Conservation (phyloP, 1,140 invertebrate species). For the Papilio aristodemus region DNA sequence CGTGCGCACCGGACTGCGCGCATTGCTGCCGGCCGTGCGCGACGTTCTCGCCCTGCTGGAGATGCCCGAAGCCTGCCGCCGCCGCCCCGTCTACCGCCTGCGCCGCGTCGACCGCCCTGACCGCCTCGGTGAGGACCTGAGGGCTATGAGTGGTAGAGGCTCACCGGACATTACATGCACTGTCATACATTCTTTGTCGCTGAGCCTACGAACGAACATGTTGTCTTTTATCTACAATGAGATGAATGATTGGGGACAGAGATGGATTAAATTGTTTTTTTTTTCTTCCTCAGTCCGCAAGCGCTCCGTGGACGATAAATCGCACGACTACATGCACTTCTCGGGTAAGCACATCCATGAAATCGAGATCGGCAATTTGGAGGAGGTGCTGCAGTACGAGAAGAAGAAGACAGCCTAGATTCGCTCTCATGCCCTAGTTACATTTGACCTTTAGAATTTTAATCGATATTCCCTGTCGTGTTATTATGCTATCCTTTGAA, state of each 20-base stretch:
- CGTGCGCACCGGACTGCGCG: constrained; percentile 88
- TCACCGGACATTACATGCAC: too few species aligned
- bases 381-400: constrained; percentile 75
- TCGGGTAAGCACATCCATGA: constrained; percentile 87
- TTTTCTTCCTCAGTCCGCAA: constrained; percentile 84
- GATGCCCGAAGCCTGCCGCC: constrained; percentile 85
- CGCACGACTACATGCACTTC: constrained; percentile 86
- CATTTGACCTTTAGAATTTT: neutral
- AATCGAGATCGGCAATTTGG: constrained; percentile 86
- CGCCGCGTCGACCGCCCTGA: constrained; percentile 80
- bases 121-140: constrained; percentile 47
- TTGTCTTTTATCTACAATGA: too few species aligned
- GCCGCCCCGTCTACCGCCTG: constrained; percentile 87
- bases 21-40: constrained; percentile 82
- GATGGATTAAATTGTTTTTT: neutral
- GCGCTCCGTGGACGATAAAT: constrained; percentile 81
- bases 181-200: too few species aligned
- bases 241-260: too few species aligned
- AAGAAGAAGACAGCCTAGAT: constrained; percentile 34
- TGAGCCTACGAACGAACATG: too few species aligned
- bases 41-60: constrained; percentile 50
- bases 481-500: neutral
- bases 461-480: neutral
- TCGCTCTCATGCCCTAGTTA: neutral
- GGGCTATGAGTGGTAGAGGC: too few species aligned